Base-by-base conservation (phyloP, 2,888 invertebrate species). In the Clostera curtula region DNA sequence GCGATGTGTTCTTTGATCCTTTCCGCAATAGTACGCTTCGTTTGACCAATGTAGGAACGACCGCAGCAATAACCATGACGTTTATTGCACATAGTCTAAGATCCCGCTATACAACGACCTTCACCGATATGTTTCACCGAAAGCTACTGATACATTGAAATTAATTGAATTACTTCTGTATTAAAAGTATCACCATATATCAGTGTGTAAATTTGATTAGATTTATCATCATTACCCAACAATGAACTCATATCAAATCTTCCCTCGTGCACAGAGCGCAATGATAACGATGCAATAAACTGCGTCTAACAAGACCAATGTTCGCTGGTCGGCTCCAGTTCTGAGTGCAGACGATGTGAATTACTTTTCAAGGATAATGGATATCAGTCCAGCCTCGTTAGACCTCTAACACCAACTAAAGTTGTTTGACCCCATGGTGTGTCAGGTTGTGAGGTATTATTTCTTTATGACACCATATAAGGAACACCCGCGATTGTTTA, bases 371-470 rank as follows among this genome's bases (percentile, higher is more conserved):
- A 40, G 37, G 32, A 34, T 40, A 29, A 29, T 19, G 26, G 34
- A 31, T 34, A 20, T 27, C 7, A 5, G 27, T 29, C 46, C 50
- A 46, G 25, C 11, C 14, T 14, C 8, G 10, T 15, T 19, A 12
- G 46, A 45, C 23, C 41, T 32, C 22, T 27, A 11, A 25, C 14
- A 11, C 23, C 38, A 33, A 40, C 40, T 40, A 23, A 36, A 49
- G 48, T 49, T 49, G 34, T 29, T 48, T 49, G 48, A 49, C 47
- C 47, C 34, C 36, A 30, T 49, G 47, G 43, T 2, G 46, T 50
- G 49, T 49, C n/a, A 6, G 8, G n/a, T 9, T 22, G 7, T 9
- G 5, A 22, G 12, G 9, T 13, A 13, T 9, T 13, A 13, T 3
- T 4, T 12, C 5, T 7, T 20, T 9, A n/a, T 20, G 9, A 2